Conservation (phyloP, 2,797 vertebrate species). For the Crocodylus rhombifer region DNA sequence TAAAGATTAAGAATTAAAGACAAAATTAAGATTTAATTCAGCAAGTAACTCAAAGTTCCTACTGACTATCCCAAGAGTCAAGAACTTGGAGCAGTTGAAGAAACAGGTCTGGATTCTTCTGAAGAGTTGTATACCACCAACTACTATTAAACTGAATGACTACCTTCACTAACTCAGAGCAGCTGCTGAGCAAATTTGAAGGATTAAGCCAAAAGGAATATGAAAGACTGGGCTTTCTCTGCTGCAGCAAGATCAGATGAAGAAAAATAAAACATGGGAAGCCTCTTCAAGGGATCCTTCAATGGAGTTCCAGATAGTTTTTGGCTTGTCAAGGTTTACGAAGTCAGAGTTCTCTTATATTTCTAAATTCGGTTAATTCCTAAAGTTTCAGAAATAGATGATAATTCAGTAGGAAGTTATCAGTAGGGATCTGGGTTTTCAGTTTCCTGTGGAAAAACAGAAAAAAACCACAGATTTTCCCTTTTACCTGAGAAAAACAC, state of each 20-base stretch:
- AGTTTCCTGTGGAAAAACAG: no score
- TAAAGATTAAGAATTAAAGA: background rate
- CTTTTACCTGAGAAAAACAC: no score
- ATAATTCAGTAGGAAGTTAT: slow-evolving; percentile 52
- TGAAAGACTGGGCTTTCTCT: rapidly evolving
- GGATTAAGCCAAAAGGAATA: background rate
- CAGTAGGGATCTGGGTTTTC: no score
- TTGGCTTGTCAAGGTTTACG: background rate
- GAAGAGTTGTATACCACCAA: background rate
- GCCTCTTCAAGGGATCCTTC: background rate
- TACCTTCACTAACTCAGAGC: background rate
- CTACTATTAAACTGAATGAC: rapidly evolving
- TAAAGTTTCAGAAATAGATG: slow-evolving; percentile 54
- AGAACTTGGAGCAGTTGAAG: rapidly evolving
- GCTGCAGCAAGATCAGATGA: background rate
- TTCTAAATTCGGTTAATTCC: background rate
- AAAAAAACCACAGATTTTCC: no score
- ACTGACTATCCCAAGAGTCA: background rate
- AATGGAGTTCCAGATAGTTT: background rate
- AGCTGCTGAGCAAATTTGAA: background rate
- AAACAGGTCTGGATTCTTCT: background rate
- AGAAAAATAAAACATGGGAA: background rate
- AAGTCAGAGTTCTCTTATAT: background rate
- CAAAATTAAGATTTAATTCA: background rate
- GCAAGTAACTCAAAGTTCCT: background rate